Evolutionary conservation across 2,113 vertebrate genomes (phyloP).

Genomic region (Gymnogyps californianus): DNA sequence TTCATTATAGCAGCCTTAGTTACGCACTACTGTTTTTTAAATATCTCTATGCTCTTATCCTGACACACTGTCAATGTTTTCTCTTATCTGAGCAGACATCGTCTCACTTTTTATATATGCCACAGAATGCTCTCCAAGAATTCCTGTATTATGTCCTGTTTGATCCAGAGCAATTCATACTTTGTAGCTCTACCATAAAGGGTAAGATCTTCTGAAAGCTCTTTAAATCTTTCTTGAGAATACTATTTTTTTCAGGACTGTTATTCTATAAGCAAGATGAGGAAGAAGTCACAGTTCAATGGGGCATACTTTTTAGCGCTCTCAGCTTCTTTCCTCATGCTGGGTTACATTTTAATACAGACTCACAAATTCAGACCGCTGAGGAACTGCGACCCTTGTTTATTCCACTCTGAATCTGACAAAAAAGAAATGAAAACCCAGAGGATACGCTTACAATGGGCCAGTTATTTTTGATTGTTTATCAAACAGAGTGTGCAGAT

Average conservation of each 20-base stretch:
- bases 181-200: neutral
- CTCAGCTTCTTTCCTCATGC: neutral
- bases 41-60: neutral
- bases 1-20: neutral
- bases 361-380: neutral
- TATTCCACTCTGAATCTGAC: neutral
- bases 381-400: neutral
- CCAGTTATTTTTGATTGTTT: neutral
- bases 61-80: too few species aligned
- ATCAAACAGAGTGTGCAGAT: neutral
- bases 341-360: neutral
- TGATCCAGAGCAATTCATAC: neutral
- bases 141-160: neutral
- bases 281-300: neutral
- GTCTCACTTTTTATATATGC: neutral
- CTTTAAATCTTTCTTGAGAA: neutral
- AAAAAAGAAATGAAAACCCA: neutral
- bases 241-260: neutral
- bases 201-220: neutral
- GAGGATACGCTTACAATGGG: neutral
- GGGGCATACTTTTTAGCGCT: neutral
- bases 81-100: neutral
- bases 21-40: neutral
- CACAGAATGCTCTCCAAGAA: neutral
- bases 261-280: neutral